These are phyloP conservation scores for Caretta caretta DNA, from an alignment of 2,113 vertebrate species.

Conservation along the genomic window DNA sequence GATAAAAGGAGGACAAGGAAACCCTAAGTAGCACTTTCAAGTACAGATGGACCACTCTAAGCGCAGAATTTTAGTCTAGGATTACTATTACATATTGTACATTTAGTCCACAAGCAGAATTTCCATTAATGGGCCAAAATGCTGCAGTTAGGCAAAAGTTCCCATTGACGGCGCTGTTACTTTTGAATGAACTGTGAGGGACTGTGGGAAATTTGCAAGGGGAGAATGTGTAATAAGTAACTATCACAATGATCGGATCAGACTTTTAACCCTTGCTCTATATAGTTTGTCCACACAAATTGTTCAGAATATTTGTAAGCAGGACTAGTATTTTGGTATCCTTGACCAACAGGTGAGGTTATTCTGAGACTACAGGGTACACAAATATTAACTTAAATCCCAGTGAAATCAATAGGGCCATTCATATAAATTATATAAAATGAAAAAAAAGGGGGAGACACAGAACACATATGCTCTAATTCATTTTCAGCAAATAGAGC, in stretches of 20 bases:
- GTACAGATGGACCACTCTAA: neutral
- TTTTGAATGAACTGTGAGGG: slow-evolving; percentile 70
- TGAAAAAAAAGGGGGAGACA: neutral
- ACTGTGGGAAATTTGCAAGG: slow-evolving; percentile 74
- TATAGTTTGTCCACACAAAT: slow-evolving; percentile 48
- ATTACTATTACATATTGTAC: slow-evolving; percentile 61
- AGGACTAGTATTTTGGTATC: neutral
- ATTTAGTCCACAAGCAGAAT: slow-evolving; percentile 52
- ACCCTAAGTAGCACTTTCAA: slow-evolving; percentile 29
- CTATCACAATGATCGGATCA: slow-evolving; percentile 64
- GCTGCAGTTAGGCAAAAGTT: neutral
- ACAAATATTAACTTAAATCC: neutral
- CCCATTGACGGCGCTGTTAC: slow-evolving; percentile 57
- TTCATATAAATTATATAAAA: fast-evolving
- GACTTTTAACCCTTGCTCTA: neutral
- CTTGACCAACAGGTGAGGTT: slow-evolving; percentile 6
- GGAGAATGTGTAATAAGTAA: slow-evolving; percentile 61
- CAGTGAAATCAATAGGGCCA: neutral
- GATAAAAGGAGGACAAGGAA: slow-evolving; percentile 54
- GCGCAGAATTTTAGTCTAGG: slow-evolving; percentile 56
- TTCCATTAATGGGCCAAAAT: slow-evolving; percentile 6
- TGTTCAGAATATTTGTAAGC: slow-evolving; percentile 24
- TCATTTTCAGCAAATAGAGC: neutral
- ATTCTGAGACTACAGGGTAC: fast-evolving
- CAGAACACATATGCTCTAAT: neutral